phyloP scores from a whole-genome alignment of 2,888 invertebrate genomes.

The Pteria penguin region DNA sequence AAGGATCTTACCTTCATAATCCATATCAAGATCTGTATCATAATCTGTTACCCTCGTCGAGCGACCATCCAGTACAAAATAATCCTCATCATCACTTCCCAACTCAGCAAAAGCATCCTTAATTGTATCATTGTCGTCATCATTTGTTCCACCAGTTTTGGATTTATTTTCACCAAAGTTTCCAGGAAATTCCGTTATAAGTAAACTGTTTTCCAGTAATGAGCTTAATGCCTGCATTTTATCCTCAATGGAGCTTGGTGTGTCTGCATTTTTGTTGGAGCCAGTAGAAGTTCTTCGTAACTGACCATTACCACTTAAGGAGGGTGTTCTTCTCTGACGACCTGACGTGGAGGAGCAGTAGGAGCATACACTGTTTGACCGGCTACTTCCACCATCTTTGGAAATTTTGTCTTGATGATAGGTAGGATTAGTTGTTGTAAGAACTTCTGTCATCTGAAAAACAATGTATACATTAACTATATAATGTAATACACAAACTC shows the following conservation, averaged over 20 bases:
- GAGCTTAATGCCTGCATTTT: slow-evolving; percentile 32
- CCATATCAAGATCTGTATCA: slow-evolving; percentile 71
- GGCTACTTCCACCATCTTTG: neutral
- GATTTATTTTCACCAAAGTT: slow-evolving; percentile 4
- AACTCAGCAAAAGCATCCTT: slow-evolving; percentile 28
- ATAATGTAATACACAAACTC: too few species aligned
- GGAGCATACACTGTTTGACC: slow-evolving; percentile 2
- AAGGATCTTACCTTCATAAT: slow-evolving; percentile 64
- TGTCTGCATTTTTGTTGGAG: slow-evolving; percentile 12
- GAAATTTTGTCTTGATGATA: too few species aligned
- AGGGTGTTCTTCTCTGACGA: slow-evolving; percentile 39
- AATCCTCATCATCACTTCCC: slow-evolving; percentile 44
- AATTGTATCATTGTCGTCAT: slow-evolving; percentile 14
- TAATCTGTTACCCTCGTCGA: slow-evolving; percentile 62
- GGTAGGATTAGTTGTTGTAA: too few species aligned
- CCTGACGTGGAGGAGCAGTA: neutral
- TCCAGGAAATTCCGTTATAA: slow-evolving; percentile 38
- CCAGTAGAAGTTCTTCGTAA: slow-evolving; percentile 19
- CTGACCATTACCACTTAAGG: slow-evolving; percentile 54
- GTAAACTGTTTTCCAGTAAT: slow-evolving; percentile 33
- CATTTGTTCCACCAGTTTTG: neutral
- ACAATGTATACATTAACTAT: too few species aligned
- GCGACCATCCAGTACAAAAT: slow-evolving; percentile 45
- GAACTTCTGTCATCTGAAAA: too few species aligned
- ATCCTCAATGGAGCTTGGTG: slow-evolving; percentile 35